Evolutionary conservation across 2,888 invertebrate genomes (phyloP).

Genomic region (Iphiclides podalirius): DNA sequence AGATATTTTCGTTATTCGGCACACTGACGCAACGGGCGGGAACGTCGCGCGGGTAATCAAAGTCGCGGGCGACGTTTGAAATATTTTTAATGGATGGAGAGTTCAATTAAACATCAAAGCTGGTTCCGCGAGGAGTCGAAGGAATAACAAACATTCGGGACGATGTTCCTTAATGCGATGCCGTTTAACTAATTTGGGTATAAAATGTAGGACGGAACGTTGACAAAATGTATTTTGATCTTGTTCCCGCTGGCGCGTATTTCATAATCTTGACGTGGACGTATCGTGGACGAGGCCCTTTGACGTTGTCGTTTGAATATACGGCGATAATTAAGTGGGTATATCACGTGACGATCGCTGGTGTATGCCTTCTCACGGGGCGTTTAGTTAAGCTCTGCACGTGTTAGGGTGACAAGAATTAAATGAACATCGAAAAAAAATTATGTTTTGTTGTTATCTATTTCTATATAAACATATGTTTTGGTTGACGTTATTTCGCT

Average conservation of each 20-base stretch:
- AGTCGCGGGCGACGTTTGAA: conserved; percentile 10
- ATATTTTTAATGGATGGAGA: conserved; percentile 17
- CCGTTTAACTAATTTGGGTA: conserved; percentile 22
- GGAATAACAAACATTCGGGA: conserved; percentile 15
- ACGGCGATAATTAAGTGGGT: neutral
- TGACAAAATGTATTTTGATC: conserved; percentile 13
- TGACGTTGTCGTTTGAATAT: neutral
- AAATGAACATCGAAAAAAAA: neutral
- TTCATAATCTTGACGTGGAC: neutral
- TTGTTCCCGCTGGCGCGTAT: neutral
- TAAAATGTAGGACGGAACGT: conserved; percentile 17
- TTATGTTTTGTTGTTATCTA: no score
- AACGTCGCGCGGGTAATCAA: conserved; percentile 18
- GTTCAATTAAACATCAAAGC: conserved; percentile 25
- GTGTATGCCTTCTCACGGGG: no score
- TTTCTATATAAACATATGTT: no score
- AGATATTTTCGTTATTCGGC: neutral
- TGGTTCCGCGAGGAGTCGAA: conserved; percentile 2
- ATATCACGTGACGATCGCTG: no score
- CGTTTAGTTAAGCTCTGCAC: no score
- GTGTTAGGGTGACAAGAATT: no score
- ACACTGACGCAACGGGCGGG: conserved; percentile 3
- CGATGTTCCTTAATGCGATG: conserved; percentile 20
- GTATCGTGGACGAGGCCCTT: neutral
- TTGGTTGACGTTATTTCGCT: no score